Evolutionary conservation across 2,888 invertebrate genomes (phyloP), one percentile per base, ranked within the genome.

Genomic region (Phortica okadai): DNA sequence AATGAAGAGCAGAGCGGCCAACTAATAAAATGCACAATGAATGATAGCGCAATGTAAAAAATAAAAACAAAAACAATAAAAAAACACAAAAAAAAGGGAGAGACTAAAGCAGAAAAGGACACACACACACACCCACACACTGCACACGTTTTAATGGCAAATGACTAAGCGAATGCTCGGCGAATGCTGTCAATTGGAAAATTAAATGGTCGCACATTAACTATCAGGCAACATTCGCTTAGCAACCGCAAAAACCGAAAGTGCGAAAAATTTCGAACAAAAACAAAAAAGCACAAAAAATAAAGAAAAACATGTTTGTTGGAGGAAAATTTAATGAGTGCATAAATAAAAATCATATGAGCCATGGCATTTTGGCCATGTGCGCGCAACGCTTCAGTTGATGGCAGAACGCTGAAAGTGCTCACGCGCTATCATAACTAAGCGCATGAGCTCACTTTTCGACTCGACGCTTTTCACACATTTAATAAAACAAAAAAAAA

Each of bases 11-110:
- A 14, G 41, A 10, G 44, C n/a, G n/a, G n/a, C 44, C 73, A 70
- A 25, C 80, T 77, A 74, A 76, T 80, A 74, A 81, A 77, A 75
- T 62, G 59, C 56, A 25, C 14, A 64, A 78, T 62, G 42, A 33
- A 64, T 64, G 64, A 64, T 50, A 5, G 14, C 14, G 50, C 21
- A 21, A 21, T 21, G 21, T 21, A 21, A 21, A 21, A 21, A 21
- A 21, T 21, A 21, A 21, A 21, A 21, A 21, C 21, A 21, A 21
- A 21, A 5, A 58, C 8, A 11, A 66, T 41, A 33, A 33, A 14
- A 11, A 66, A 66, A 41, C n/a, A 42, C 14, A 4, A 0, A 44
- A 45, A 45, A 45, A 44, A 45, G 10, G 41, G 8, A 69, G 8
- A 67, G 44, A n/a, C n/a, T 56, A 44, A 11, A 64, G 59, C 62